Percentiles rank a stretch among this genome's conserved stretches.
These are phyloP conservation scores for Palythoa grandis DNA, from an alignment of 92 coral and sea anemone species.

Conservation along the genomic window DNA sequence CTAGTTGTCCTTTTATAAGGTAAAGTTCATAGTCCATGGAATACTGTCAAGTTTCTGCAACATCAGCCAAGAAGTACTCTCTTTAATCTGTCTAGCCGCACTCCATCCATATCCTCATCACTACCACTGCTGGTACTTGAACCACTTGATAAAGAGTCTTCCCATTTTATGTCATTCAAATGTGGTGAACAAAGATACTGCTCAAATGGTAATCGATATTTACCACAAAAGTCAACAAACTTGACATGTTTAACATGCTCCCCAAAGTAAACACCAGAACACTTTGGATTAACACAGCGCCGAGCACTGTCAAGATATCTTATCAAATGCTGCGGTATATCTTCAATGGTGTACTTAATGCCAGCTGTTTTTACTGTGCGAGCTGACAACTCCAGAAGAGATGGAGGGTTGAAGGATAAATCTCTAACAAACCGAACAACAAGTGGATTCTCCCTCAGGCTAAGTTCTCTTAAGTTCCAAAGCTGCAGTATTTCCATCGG, in stretches of 20 bases:
- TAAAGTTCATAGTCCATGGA: not conserved
- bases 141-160: conserved; percentile 63
- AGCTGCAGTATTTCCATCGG: conserved; percentile 88
- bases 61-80: conserved; percentile 78
- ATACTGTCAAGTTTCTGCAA: not conserved
- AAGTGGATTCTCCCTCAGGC: conserved; percentile 91
- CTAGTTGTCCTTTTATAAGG: not conserved
- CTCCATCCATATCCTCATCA: conserved; percentile 73
- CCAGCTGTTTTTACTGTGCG: conserved; percentile 79
- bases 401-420: conserved; percentile 81
- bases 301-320: conserved; percentile 88
- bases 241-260: conserved; percentile 88
- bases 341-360: conserved; percentile 67
- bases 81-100: conserved; percentile 63
- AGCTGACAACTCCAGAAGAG: conserved; percentile 85
- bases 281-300: conserved; percentile 92
- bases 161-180: conserved; percentile 90
- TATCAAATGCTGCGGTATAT: conserved; percentile 77
- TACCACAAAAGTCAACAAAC: conserved; percentile 98
- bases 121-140: conserved; percentile 70
- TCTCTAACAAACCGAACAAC: conserved; percentile 92
- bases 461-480: conserved; percentile 84
- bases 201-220: conserved; percentile 94
- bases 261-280: conserved; percentile 95
- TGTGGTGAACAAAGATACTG: conserved; percentile 98